A percentile compares a stretch with the other conserved stretches of the same genome.
Conservation (phyloP, 2,888 invertebrate genomes). For the Phragmatobia fuliginosa region DNA sequence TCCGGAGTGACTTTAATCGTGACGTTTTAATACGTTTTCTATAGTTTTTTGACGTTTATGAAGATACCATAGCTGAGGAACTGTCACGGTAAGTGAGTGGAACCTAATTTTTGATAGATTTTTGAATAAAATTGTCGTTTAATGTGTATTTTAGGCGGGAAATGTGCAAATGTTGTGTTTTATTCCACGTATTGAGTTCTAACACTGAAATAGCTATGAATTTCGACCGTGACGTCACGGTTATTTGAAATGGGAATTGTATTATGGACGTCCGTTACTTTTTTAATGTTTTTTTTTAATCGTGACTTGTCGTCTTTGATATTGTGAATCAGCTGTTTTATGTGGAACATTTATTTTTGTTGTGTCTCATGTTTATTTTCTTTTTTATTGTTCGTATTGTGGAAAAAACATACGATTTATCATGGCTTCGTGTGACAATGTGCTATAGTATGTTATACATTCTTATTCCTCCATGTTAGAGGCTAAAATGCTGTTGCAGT, state of each 20-base stretch:
- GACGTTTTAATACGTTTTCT: slow-evolving; percentile 76
- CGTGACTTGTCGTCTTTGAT: slow-evolving; percentile 9
- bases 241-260: slow-evolving; percentile 44
- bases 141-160: slow-evolving; percentile 27
- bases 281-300: slow-evolving; percentile 29
- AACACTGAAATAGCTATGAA: slow-evolving; percentile 62
- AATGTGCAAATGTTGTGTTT: slow-evolving; percentile 38
- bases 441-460: slow-evolving; percentile 38
- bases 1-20: slow-evolving; percentile 74
- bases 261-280: slow-evolving; percentile 40
- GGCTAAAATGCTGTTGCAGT: slow-evolving; percentile 54
- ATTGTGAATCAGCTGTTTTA: slow-evolving; percentile 14
- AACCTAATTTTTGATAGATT: slow-evolving; percentile 37
- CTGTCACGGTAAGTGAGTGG: slow-evolving; percentile 66
- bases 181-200: slow-evolving; percentile 51
- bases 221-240: slow-evolving; percentile 58
- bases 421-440: slow-evolving; percentile 45
- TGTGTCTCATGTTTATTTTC: slow-evolving; percentile 22
- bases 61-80: slow-evolving; percentile 61
- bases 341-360: slow-evolving; percentile 15
- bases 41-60: slow-evolving; percentile 73
- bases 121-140: slow-evolving; percentile 28
- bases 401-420: slow-evolving; percentile 34
- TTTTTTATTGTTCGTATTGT: slow-evolving; percentile 22
- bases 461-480: slow-evolving; percentile 53